Base-by-base conservation (phyloP, 2,797 vertebrate species). In the Lutjanus argentimaculatus region DNA sequence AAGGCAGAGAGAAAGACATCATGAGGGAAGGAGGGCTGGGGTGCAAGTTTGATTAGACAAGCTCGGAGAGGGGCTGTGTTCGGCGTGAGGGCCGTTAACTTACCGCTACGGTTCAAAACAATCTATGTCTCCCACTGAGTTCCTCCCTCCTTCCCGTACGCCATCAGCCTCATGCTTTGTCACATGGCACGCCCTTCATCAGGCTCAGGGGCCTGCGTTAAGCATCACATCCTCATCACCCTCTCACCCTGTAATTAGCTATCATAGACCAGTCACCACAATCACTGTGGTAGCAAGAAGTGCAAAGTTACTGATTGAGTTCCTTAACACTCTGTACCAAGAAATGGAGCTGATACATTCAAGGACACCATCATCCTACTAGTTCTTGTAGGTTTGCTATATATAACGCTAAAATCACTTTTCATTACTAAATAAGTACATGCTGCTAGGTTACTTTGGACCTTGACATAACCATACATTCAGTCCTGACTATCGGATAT, bases 51-150 rank as follows among this genome's bases (percentile, higher is more conserved):
- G 89, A 93, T 90, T 87, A 86, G 84, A 88, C 59, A 13, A 72
- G 62, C 79, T 73, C 49, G 2, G 55, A 75, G 81, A 67, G 53
- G 76, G 75, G 72, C 56, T 85, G 64, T 55, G 59, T 89, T 84
- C 49, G 16, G 79, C 25, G 43, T 42, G 71, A 80, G 80, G 77
- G 81, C 71, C 36, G 83, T 85, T 92, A 93, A 95, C n/a, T 93
- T 94, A 91, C 77, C 19, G 21, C 79, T 62, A 25, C 64, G 74
- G 77, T 88, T 92, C 76, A 90, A 91, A 93, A 90, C 86, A 77
- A 72, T 85, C 80, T 79, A 84, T 78, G 85, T 67, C 82, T 89
- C 76, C 89, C 9, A 19, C 86, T 69, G 83, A 65, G 67, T 61
- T 77, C 67, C 72, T 67, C 77, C 72, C 55, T 30, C 72, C 55